A percentile compares a stretch with the other conserved stretches of the same genome.
phyloP scores from a whole-genome alignment of 2,113 vertebrate species.

The Siniperca chuatsi region DNA sequence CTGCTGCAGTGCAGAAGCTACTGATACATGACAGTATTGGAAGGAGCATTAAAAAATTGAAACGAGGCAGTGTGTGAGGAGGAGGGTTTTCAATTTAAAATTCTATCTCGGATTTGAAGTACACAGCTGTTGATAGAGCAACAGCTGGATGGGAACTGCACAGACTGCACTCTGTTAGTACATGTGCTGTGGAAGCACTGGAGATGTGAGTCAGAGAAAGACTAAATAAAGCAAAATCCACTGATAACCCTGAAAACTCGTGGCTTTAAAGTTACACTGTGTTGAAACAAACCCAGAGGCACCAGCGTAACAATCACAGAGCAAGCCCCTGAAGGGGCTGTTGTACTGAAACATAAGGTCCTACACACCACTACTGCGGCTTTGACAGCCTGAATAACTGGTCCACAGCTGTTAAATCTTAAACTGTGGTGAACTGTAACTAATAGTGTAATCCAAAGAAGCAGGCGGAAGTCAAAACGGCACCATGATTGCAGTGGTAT shows the following conservation, averaged over 20 bases:
- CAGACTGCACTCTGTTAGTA: background rate
- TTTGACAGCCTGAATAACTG: background rate
- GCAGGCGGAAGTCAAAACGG: background rate
- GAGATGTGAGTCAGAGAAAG: conserved; percentile 6
- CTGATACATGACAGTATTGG: background rate
- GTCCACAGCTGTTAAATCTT: conserved; percentile 11
- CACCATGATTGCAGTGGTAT: background rate
- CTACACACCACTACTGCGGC: conserved; percentile 1
- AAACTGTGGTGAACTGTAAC: background rate
- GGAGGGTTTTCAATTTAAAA: conserved; percentile 9
- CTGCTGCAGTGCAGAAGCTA: background rate
- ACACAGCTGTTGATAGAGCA: conserved; percentile 44
- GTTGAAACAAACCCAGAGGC: conserved; percentile 31
- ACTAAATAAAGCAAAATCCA: conserved; percentile 32
- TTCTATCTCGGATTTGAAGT: conserved; percentile 19
- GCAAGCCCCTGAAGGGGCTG: conserved; percentile 11
- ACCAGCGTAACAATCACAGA: conserved; percentile 22
- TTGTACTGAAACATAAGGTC: conserved; percentile 33
- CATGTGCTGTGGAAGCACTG: background rate
- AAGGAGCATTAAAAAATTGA: background rate
- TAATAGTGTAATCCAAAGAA: background rate
- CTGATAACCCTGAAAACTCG: background rate
- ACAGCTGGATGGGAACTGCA: conserved; percentile 45
- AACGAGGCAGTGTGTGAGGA: no score
- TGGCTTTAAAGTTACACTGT: conserved; percentile 22